Base-by-base conservation (phyloP, 2,888 invertebrate genomes). In the Epirrhoe tristata region DNA sequence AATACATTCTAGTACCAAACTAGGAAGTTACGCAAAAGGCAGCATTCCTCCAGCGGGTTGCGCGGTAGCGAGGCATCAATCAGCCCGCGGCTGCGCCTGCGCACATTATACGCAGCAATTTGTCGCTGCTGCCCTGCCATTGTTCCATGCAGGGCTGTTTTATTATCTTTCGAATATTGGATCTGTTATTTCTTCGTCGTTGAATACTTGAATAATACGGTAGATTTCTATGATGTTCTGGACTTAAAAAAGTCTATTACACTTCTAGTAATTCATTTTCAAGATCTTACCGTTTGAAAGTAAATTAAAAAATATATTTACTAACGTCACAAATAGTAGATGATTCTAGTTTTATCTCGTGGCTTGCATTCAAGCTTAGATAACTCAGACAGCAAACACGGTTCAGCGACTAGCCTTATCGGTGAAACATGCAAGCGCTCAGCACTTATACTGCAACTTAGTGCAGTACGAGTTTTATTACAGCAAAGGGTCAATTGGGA, bases 31-130 rank as follows among this genome's bases (percentile, higher is more conserved):
- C 43, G 60, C 60, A 53, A 61, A 54, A 61, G 60, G 52, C 57
- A 46, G 5, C 63, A 63, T 63, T 63, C 63, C 57, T 14, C n/a
- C 36, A 31, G 24, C 48, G 31, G 34, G 39, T 14, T 6, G 39
- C 2, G 53, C 63, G 52, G 63, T 63, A 63, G 63, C 63, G 63
- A 14, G 60, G 48, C 66, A 62, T 66, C 66, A 61, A 61, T 66
- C 66, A 56, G 66, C 61, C 61, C 6, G 52, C 46, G 63, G 63
- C 52, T 62, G 62, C 63, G 63, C 24, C 24, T 24, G 24, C 57
- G 61, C 48, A 39, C 54, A 58, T 62, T 66, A 66, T 52, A 31
- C 66, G 43, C 24, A 6, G 39, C 66, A 54, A 61, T 61, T 61
- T 59, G 65, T 59, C 60, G 52, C 48, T 31, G 58, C n/a, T 24